These are phyloP conservation scores for Papilio glaucus DNA, from an alignment of 1,140 invertebrate species.

Conservation along the genomic window DNA sequence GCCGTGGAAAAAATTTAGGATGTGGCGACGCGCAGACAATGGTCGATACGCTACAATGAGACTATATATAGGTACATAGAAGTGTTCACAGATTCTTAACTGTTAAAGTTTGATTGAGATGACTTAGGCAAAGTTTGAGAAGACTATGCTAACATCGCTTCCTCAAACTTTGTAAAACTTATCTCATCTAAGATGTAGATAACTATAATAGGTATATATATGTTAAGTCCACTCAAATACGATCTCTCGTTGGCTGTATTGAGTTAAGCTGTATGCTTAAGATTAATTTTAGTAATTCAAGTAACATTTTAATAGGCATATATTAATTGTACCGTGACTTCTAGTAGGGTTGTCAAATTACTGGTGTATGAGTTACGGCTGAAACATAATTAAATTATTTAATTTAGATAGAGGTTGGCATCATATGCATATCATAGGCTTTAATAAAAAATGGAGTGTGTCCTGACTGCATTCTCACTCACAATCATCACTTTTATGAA, in stretches of 20 bases:
- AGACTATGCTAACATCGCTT: not conserved
- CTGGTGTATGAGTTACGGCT: no score
- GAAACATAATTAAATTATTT: no score
- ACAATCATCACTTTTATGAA: no score
- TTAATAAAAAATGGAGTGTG: no score
- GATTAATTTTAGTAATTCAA: no score
- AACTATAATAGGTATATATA: not conserved
- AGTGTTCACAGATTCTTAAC: not conserved
- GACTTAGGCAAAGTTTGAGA: not conserved
- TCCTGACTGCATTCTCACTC: no score
- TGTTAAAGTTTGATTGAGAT: constrained; percentile 17
- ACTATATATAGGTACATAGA: not conserved
- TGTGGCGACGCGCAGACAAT: constrained; percentile 48
- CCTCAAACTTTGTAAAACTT: not conserved
- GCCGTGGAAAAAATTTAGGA: constrained; percentile 50
- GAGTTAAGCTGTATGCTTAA: no score
- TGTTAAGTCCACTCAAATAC: not conserved
- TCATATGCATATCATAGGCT: no score
- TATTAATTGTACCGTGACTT: no score
- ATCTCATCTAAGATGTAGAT: not conserved
- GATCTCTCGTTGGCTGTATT: not conserved
- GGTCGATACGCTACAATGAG: constrained; percentile 33
- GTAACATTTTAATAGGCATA: no score
- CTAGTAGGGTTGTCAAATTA: no score
- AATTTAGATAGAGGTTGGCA: no score